A percentile compares a stretch with the other conserved stretches of the same genome.
phyloP scores from a whole-genome alignment of 2,797 vertebrate genomes.

The Lepus townsendii region DNA sequence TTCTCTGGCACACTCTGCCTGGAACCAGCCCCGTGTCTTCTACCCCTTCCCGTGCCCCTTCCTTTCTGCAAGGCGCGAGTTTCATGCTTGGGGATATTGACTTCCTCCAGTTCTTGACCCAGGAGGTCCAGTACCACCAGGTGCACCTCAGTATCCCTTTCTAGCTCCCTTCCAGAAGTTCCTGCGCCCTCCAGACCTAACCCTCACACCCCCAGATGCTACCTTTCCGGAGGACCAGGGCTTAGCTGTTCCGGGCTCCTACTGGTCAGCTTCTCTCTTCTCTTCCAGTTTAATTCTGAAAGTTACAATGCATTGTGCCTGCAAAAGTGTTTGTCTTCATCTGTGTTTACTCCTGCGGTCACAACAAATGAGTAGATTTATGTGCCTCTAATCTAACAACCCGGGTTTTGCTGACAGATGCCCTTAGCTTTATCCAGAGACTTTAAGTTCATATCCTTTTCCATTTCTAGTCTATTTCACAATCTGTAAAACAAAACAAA shows the following conservation, averaged over 20 bases:
- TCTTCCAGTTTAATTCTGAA: conserved; percentile 25
- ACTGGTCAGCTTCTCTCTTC: background rate
- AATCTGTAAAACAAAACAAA: background rate
- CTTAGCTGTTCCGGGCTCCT: background rate
- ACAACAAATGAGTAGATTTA: background rate
- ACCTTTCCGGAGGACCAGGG: background rate
- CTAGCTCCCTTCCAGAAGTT: background rate
- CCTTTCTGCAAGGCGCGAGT: conserved; percentile 34
- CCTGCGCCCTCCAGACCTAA: background rate
- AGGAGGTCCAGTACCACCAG: background rate
- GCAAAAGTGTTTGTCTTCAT: conserved; percentile 56
- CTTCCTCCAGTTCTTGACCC: conserved; percentile 43
- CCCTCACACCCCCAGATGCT: background rate
- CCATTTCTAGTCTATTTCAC: conserved; percentile 1
- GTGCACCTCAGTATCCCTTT: background rate
- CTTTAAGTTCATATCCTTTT: conserved; percentile 15
- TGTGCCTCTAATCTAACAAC: conserved; percentile 20
- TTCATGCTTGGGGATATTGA: conserved; percentile 1
- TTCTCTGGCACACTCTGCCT: conserved; percentile 17
- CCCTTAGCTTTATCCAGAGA: conserved; percentile 8
- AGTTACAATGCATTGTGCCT: background rate
- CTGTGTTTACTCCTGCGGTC: background rate
- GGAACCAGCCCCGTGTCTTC: background rate
- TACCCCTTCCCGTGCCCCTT: background rate
- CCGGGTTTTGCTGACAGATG: conserved; percentile 34